Evolutionary conservation across 2,797 vertebrate species (phyloP), one percentile per base, ranked within the genome.

Genomic region (Sebastes jordani): DNA sequence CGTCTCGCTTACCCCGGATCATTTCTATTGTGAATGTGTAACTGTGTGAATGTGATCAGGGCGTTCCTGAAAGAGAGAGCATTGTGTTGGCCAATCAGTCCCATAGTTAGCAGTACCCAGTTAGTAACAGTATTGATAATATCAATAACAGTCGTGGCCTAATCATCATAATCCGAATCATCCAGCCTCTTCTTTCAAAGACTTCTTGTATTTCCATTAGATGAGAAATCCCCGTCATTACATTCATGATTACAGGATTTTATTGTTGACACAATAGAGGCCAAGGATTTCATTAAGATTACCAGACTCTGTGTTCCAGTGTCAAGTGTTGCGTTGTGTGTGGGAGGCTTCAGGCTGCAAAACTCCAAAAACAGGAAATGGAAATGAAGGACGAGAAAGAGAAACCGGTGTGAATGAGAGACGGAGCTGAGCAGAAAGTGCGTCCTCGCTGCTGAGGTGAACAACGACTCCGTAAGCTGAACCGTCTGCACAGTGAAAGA

Each of bases 361-460:
- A 80, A 76, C n/a, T 54, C 14, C 14, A 20, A 23, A 77, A 71
- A 72, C 66, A 59, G 49, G 55, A 74, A 64, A 49, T 38, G 64
- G 23, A 84, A 71, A 65, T 38, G 32, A 71, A 78, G 22, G 52
- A 68, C 3, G 5, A 23, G 38, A 27, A 46, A 46, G 13, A 34
- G 34, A 34, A 25, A 38, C 2, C 2, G 71, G 7, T 16, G 56
- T 18, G 18, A 59, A 55, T 13, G 1, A 60, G 29, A 22, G 71
- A 32, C 0, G 36, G 1, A 18, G 42, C 42, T 2, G 42, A 20
- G 42, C 42, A 20, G 42, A 46, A 46, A 16, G 0, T 7, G 71
- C 18, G 64, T 72, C 62, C 62, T 85, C 32, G 0, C 64, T 7
- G 66, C 58, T 3, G 70, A 77, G 76, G 60, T 75, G 62, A 75